Conservation (phyloP, 2,888 invertebrate species). For the Sialis fuliginosa region DNA sequence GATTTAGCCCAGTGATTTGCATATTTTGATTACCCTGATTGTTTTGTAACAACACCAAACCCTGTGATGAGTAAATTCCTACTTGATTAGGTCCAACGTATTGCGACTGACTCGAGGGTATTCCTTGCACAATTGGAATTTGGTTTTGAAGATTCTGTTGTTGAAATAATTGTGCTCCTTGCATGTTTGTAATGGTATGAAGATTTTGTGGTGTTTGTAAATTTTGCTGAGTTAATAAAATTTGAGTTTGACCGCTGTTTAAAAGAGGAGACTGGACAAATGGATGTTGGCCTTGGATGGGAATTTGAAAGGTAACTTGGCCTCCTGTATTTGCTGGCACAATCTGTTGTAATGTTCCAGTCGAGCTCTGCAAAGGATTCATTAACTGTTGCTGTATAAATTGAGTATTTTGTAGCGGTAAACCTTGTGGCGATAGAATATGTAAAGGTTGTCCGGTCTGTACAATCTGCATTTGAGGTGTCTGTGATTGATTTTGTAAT, state of each 20-base stretch:
- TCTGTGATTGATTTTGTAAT: not conserved
- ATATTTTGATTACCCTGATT: constrained; percentile 3
- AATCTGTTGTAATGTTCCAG: not conserved
- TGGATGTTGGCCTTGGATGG: constrained; percentile 2
- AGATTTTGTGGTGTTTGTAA: constrained; percentile 2
- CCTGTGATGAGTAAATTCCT: constrained; percentile 4
- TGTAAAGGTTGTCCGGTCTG: constrained; percentile 3
- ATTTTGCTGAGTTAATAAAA: constrained; percentile 3
- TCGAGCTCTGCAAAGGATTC: not conserved
- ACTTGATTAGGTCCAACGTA: constrained; percentile 1
- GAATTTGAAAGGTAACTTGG: constrained; percentile 5
- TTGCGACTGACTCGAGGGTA: not conserved
- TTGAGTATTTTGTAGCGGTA: constrained; percentile 2
- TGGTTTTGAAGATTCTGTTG: constrained; percentile 2
- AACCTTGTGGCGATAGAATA: constrained; percentile 3
- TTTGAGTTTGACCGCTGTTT: not conserved
- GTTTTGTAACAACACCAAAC: constrained; percentile 3
- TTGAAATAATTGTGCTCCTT: constrained; percentile 2
- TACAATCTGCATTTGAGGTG: constrained; percentile 4
- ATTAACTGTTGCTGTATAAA: not conserved
- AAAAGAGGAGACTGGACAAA: not conserved
- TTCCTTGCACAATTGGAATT: constrained; percentile 1
- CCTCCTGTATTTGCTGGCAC: constrained; percentile 1
- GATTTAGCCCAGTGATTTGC: not conserved
- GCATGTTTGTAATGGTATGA: not conserved